phyloP scores from a whole-genome alignment of 2,797 vertebrate genomes.

The Lophius americanus region DNA sequence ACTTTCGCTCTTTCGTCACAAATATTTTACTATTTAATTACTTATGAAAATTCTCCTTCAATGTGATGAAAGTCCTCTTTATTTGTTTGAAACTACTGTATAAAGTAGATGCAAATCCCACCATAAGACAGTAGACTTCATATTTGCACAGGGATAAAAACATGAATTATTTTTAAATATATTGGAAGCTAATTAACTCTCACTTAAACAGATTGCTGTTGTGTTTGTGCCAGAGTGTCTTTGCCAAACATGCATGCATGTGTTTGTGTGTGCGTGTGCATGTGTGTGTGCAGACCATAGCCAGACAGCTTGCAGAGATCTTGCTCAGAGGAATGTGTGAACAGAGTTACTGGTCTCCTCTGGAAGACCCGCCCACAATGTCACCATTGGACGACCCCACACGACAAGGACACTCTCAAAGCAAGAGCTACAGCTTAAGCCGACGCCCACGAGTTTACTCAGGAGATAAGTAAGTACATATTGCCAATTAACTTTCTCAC shows the following conservation, averaged over 20 bases:
- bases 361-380: slow-evolving; percentile 93
- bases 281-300: slow-evolving; percentile 87
- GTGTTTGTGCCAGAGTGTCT: slow-evolving; percentile 6
- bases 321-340: slow-evolving; percentile 97
- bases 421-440: slow-evolving; percentile 88
- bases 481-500: slow-evolving; percentile 25
- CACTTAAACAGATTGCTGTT: slow-evolving; percentile 32
- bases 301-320: slow-evolving; percentile 97
- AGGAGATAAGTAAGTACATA: slow-evolving; percentile 90
- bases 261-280: slow-evolving; percentile 30
- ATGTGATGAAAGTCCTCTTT: no score
- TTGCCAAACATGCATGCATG: slow-evolving; percentile 20
- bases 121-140: neutral
- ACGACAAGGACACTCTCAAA: slow-evolving; percentile 85
- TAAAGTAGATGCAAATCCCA: neutral
- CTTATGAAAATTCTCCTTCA: no score
- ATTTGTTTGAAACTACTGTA: no score
- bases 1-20: no score
- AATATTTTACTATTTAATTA: no score
- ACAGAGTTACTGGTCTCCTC: slow-evolving; percentile 98
- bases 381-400: slow-evolving; percentile 94
- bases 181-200: slow-evolving; percentile 17
- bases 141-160: neutral
- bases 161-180: slow-evolving; percentile 3
- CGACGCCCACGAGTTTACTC: slow-evolving; percentile 92